Evolutionary conservation across 1,140 invertebrate species (phyloP).

Genomic region (Kradibia gibbosae): DNA sequence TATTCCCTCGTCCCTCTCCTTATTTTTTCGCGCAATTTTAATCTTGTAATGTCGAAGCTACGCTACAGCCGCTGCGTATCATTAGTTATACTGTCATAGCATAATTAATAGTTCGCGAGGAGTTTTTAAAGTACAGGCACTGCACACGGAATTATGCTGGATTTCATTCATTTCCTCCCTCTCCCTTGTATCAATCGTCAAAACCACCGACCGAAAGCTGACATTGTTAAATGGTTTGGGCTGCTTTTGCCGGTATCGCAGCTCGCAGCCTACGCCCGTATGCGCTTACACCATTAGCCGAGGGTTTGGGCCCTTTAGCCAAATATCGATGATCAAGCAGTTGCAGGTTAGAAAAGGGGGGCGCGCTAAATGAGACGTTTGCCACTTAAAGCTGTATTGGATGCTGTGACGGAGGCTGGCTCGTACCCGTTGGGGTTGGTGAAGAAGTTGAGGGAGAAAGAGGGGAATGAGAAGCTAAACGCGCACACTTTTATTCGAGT

Average conservation of each 20-base stretch:
- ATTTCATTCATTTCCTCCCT: constrained; percentile 51
- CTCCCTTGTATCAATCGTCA: neutral
- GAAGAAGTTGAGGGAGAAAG: neutral
- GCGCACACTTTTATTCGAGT: constrained; percentile 26
- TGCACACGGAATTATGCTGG: constrained; percentile 63
- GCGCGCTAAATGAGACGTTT: constrained; percentile 44
- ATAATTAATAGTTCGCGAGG: constrained; percentile 66
- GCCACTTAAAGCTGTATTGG: constrained; percentile 20
- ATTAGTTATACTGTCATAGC: constrained; percentile 69
- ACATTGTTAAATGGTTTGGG: constrained; percentile 66
- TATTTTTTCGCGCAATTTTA: constrained; percentile 59
- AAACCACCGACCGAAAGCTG: constrained; percentile 47
- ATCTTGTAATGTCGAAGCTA: constrained; percentile 68
- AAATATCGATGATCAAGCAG: constrained; percentile 34
- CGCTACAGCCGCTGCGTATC: constrained; percentile 57
- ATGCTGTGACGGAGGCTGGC: no score
- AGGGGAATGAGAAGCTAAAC: neutral
- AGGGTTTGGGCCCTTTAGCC: neutral
- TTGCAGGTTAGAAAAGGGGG: constrained; percentile 16
- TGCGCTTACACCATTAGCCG: neutral
- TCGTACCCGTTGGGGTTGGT: no score
- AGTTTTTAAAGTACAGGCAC: constrained; percentile 60
- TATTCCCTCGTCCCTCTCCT: neutral
- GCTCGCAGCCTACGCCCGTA: neutral
- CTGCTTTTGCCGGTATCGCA: neutral